Conservation (phyloP, 2,888 invertebrate species). For the Chamaedrilus cognettii region DNA sequence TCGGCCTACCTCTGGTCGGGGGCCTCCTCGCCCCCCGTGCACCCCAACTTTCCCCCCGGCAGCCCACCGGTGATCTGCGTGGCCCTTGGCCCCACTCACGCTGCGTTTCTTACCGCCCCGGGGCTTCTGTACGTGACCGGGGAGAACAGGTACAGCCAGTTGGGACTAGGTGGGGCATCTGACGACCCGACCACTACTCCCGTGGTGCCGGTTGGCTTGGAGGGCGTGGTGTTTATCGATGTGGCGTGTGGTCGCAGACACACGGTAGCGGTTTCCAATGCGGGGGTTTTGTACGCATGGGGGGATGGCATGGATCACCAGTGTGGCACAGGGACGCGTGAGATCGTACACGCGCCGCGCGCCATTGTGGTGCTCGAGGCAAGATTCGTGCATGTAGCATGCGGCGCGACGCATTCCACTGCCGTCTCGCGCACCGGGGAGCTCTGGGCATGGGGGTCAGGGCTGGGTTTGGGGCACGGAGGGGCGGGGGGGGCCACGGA, state of each 20-base stretch:
- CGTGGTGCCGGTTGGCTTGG: neutral
- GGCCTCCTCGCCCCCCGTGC: too few relatives aligned
- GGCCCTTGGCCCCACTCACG: constrained; percentile 47
- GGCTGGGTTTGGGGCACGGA: constrained; percentile 48
- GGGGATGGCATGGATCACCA: constrained; percentile 62
- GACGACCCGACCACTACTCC: neutral
- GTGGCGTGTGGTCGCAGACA: constrained; percentile 75
- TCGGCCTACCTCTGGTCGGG: too few relatives aligned
- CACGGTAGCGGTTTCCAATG: constrained; percentile 46
- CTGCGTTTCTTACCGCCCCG: constrained; percentile 47
- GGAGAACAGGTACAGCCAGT: constrained; percentile 51
- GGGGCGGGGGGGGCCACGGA: constrained; percentile 28
- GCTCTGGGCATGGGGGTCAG: constrained; percentile 57
- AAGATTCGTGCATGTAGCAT: constrained; percentile 32
- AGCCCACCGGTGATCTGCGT: constrained; percentile 14
- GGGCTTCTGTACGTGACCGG: constrained; percentile 51
- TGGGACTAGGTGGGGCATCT: constrained; percentile 43
- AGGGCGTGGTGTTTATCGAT: constrained; percentile 65
- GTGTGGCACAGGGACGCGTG: constrained; percentile 63
- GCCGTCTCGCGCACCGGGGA: constrained; percentile 48
- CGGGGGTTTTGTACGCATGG: constrained; percentile 57
- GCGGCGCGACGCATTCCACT: constrained; percentile 52
- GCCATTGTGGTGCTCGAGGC: constrained; percentile 11
- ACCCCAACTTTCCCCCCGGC: neutral
- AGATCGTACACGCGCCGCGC: constrained; percentile 6